Evolutionary conservation across 2,113 vertebrate species (phyloP), one percentile per base, ranked within the genome.

Genomic region (Pavo muticus): DNA sequence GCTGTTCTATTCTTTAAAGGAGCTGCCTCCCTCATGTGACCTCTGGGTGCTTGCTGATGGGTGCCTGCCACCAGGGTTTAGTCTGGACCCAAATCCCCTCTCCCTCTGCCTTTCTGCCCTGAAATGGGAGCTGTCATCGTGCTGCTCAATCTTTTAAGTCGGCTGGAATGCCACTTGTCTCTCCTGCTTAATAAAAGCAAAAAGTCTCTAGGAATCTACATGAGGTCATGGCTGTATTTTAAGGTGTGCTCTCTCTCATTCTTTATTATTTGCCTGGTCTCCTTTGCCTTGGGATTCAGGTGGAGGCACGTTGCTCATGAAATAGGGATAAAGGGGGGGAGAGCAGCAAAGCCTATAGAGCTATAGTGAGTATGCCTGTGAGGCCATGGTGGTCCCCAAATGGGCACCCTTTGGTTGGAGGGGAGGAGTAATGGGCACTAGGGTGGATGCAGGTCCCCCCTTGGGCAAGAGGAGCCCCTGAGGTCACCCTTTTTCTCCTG

Each of bases 41-140:
- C 94, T 95, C 92, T 85, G 60, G 37, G 60, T 54, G 71, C 5
- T 2, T 84, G 81, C 77, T 95, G 88, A 91, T 91, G 86, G 54
- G 84, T 86, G 63, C 76, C 94, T 88, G 89, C 93, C 6, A 2
- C 44, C 63, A 90, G 83, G 84, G 91, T 93, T 95, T 96, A 95
- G 71, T 96, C 56, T 96, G 92, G 89, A 72, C 87, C 88, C 68
- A 95, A 96, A 97, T 97, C 92, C 93, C 30, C 10, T 93, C 67
- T 86, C 87, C 63, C 82, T 92, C 64, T 91, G 63, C 77, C 61
- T 95, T 94, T 96, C 81, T 92, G 50, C 65, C 27, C 5, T 68
- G 27, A 71, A 96, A 94, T 87, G 59, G 87, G 63, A 97, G 88
- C 96, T 97, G 94, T 97, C 97, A 96, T 96, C 86, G 1, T 91